These are phyloP conservation scores for Girardinichthys multiradiatus DNA, from an alignment of 2,113 vertebrate species.

Conservation along the genomic window DNA sequence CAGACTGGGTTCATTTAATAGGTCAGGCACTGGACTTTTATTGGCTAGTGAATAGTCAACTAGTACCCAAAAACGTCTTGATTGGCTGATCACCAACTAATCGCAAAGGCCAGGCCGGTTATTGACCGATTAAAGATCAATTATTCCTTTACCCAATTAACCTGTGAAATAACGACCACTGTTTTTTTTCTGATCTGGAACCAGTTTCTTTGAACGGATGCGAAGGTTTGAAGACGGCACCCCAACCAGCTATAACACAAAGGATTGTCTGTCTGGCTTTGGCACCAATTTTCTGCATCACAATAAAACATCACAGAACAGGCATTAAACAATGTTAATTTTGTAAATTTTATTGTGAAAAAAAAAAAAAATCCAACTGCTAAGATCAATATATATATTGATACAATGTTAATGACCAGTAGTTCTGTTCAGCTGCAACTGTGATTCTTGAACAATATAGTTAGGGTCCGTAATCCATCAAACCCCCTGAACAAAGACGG, in stretches of 20 bases:
- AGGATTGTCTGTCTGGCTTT: neutral
- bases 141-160: too few species aligned
- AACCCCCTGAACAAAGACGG: constrained; percentile 55
- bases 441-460: constrained; percentile 73
- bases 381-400: constrained; percentile 85
- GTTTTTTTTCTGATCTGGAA: neutral
- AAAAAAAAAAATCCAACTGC: constrained; percentile 84
- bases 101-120: too few species aligned
- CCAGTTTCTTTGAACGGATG: neutral
- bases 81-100: too few species aligned
- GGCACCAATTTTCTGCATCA: neutral
- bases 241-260: too few species aligned
- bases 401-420: constrained; percentile 83
- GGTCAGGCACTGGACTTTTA: neutral
- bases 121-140: too few species aligned
- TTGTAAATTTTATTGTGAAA: constrained; percentile 85
- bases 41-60: too few species aligned
- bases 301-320: constrained; percentile 16
- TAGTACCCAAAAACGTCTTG: too few species aligned
- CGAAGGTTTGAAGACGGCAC: too few species aligned
- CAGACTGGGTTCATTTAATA: neutral
- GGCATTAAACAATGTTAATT: constrained; percentile 45
- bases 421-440: constrained; percentile 80
- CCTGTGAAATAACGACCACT: too few species aligned
- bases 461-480: constrained; percentile 64